These are phyloP conservation scores for Anisognathus igniventris DNA, from an alignment of 2,797 vertebrate species.

Conservation along the genomic window DNA sequence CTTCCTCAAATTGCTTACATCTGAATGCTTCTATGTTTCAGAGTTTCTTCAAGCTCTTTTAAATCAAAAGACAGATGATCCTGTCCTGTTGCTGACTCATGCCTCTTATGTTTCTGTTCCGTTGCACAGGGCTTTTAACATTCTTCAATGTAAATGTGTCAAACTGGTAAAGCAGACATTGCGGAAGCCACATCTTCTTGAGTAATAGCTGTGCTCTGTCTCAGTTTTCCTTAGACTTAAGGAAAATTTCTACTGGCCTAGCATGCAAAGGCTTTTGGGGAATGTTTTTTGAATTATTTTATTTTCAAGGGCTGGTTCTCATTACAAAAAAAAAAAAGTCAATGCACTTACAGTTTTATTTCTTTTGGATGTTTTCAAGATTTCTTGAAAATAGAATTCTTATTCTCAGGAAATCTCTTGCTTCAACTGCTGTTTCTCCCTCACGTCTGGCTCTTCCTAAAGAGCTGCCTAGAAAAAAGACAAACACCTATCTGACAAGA, in stretches of 20 bases:
- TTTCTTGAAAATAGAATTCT: neutral
- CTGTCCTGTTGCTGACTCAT: constrained; percentile 5
- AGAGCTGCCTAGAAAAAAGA: neutral
- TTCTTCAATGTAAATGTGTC: neutral
- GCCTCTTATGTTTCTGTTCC: neutral
- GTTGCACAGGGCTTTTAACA: neutral
- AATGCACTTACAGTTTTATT: neutral
- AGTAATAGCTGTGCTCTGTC: neutral
- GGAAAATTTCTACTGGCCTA: neutral
- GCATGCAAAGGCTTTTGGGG: neutral
- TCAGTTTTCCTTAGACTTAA: neutral
- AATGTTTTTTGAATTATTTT: neutral
- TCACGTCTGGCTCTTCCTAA: neutral
- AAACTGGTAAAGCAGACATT: neutral
- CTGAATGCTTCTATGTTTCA: neutral
- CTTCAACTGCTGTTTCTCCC: neutral
- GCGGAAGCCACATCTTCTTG: neutral
- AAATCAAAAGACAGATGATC: neutral
- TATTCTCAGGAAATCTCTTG: neutral
- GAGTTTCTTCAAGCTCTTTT: constrained; percentile 1
- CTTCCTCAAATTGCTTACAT: neutral
- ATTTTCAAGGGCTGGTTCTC: neutral
- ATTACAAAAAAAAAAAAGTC: neutral
- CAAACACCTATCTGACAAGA: neutral
- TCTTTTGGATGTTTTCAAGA: neutral